Base-by-base conservation (phyloP, 2,113 vertebrate genomes). In the Seriola quinqueradiata region DNA sequence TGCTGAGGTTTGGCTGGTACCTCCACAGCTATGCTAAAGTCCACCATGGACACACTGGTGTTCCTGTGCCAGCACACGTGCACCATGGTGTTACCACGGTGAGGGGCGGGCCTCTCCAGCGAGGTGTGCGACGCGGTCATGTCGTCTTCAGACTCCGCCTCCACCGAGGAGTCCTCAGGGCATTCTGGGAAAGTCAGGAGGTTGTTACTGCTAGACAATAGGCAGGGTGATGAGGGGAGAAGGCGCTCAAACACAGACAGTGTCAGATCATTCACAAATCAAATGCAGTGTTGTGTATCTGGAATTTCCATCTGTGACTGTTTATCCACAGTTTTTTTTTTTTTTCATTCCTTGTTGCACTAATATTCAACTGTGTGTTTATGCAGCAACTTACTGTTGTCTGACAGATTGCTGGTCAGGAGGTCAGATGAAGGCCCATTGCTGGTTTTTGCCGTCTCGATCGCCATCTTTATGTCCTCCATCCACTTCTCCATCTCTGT, bases 11-110 rank as follows among this genome's bases (percentile, higher is more conserved):
- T 77, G 79, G 92, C 90, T 83, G 94, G 94, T 97, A 99, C 98
- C 98, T 99, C 98, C 92, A 97, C 96, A 19, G 98, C 98, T 92
- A 97, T 81, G 95, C 97, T 99, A 96, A 99, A 99, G 96, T 99
- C 98, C 96, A 99, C 92, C 97, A 99, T 97, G 91, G 98, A 98
- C 91, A 99, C 98, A 68, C 97, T 99, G 96, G 98, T 99, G 95
- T 97, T 99, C 93, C 98, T 96, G 91, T 99, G 98, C 98, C 98
- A 99, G 95, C 98, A 99, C 93, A 99, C 98, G 75, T 99, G 98
- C 93, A 98, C 98, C 94, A 97, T 99, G 82, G 98, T 99, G 96
- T 99, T 99, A 94, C 97, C 98, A 88, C 98, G 98, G 93, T 98
- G 97, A 71, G 97, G 96, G 38, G 95, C 90, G 84, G 97, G 96